Percentiles rank a stretch among this genome's conserved stretches.
Conservation (phyloP, 2,113 vertebrate species). For the Miniopterus natalensis region DNA sequence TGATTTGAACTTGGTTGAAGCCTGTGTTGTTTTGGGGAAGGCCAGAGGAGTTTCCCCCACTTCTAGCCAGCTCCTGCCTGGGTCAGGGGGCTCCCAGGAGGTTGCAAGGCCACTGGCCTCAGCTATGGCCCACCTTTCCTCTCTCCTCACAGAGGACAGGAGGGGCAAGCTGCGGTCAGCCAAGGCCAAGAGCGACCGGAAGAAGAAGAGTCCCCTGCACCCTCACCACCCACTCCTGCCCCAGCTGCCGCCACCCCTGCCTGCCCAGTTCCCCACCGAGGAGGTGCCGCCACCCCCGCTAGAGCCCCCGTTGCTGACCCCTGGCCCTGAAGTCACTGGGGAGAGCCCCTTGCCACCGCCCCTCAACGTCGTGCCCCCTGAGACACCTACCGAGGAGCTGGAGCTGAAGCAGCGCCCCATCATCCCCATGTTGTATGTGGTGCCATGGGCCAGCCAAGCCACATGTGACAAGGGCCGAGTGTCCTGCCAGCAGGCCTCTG, state of each 20-base stretch:
- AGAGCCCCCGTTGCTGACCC: not conserved
- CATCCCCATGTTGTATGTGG: constrained; percentile 90
- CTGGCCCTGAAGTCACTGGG: accelerated
- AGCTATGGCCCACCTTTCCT: not conserved
- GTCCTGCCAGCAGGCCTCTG: constrained; percentile 92
- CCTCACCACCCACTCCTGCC: constrained; percentile 34
- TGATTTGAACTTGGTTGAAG: not conserved
- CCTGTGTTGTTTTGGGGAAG: not conserved
- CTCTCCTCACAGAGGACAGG: constrained; percentile 80
- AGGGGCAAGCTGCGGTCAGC: constrained; percentile 80
- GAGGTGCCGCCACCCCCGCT: accelerated
- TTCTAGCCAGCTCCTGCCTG: not conserved
- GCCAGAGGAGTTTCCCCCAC: not conserved
- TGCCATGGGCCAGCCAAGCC: constrained; percentile 85
- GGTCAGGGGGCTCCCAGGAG: not conserved
- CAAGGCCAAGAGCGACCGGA: constrained; percentile 84
- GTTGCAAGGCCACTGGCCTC: not conserved
- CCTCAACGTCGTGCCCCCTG: constrained; percentile 80
- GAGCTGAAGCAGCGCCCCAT: constrained; percentile 85
- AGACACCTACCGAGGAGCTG: constrained; percentile 66
- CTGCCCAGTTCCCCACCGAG: not conserved
- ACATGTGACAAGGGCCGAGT: constrained; percentile 84
- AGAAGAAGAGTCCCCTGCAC: constrained; percentile 82
- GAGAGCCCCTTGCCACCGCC: constrained; percentile 42
- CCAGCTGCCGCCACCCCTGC: accelerated